Evolutionary conservation across 2,888 invertebrate genomes (phyloP).

Genomic region (Diadegma fenestrale): DNA sequence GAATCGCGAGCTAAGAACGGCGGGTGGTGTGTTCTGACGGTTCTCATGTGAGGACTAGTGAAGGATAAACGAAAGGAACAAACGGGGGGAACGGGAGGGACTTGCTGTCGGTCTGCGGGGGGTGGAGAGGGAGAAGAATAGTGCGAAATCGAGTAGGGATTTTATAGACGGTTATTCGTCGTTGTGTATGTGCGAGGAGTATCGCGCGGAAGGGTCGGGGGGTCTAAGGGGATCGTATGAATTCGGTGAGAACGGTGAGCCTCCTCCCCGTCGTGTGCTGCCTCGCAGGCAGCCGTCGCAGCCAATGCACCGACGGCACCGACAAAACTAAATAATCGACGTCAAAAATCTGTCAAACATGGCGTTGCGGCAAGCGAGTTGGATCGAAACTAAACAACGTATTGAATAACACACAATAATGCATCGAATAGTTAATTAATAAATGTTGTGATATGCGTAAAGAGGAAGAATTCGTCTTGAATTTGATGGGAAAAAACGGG

Average conservation of each 20-base stretch:
- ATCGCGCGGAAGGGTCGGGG: slow-evolving; percentile 18
- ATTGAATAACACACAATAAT: slow-evolving; percentile 22
- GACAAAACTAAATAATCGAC: slow-evolving; percentile 86
- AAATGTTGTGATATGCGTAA: not conserved
- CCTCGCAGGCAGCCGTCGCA: slow-evolving; percentile 75
- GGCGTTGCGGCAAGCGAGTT: slow-evolving; percentile 83
- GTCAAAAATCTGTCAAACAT: slow-evolving; percentile 86
- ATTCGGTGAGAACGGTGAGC: slow-evolving; percentile 67
- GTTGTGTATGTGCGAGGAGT: slow-evolving; percentile 1
- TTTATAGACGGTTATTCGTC: slow-evolving; percentile 18
- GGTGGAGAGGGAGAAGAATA: slow-evolving; percentile 6
- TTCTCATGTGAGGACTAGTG: not conserved
- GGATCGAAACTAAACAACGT: slow-evolving; percentile 65
- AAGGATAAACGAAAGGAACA: not conserved
- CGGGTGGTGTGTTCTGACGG: not conserved
- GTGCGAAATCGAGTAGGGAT: slow-evolving; percentile 32
- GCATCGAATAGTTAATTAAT: slow-evolving; percentile 4
- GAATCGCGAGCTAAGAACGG: not conserved
- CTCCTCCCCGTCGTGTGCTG: slow-evolving; percentile 75
- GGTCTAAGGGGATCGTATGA: slow-evolving; percentile 48
- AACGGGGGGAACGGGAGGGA: not conserved
- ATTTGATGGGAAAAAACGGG: slow-evolving; percentile 27
- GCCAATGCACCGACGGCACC: slow-evolving; percentile 66
- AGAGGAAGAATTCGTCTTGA: not conserved
- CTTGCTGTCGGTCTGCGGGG: not conserved